A percentile compares a stretch with the other conserved stretches of the same genome.
These are phyloP conservation scores for Prunella himalayana DNA, from an alignment of 2,113 vertebrate species.

Conservation along the genomic window DNA sequence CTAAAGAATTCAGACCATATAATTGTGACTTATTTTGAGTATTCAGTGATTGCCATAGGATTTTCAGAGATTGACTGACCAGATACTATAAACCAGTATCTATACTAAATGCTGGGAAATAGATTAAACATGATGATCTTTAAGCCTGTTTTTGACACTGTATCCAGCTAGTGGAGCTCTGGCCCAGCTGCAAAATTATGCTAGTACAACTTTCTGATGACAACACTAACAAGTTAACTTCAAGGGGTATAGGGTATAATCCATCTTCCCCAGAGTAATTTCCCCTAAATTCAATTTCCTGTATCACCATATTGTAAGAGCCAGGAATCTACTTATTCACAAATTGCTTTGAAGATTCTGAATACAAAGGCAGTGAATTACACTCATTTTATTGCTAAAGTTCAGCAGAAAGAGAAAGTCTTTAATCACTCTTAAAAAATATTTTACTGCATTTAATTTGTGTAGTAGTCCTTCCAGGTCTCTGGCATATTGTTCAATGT, in stretches of 20 bases:
- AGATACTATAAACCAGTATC: not conserved
- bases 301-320: not conserved
- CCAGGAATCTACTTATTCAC: not conserved
- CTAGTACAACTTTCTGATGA: not conserved
- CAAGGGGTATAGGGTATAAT: not conserved
- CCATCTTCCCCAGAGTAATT: not conserved
- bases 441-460: not conserved
- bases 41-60: not conserved
- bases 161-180: not conserved
- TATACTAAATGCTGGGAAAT: not conserved
- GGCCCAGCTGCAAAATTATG: not conserved
- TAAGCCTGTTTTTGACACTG: not conserved
- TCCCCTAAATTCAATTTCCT: not conserved
- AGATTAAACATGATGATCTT: not conserved
- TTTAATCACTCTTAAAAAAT: not conserved
- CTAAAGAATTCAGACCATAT: not conserved
- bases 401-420: not conserved
- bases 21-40: not conserved
- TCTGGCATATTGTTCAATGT: not conserved
- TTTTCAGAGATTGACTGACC: not conserved
- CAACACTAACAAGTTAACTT: not conserved
- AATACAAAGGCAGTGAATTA: not conserved
- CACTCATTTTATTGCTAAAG: not conserved
- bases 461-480: not conserved
- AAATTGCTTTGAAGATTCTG: not conserved